These are phyloP conservation scores for Butorides virescens DNA, from an alignment of 2,113 vertebrate species.

Conservation along the genomic window DNA sequence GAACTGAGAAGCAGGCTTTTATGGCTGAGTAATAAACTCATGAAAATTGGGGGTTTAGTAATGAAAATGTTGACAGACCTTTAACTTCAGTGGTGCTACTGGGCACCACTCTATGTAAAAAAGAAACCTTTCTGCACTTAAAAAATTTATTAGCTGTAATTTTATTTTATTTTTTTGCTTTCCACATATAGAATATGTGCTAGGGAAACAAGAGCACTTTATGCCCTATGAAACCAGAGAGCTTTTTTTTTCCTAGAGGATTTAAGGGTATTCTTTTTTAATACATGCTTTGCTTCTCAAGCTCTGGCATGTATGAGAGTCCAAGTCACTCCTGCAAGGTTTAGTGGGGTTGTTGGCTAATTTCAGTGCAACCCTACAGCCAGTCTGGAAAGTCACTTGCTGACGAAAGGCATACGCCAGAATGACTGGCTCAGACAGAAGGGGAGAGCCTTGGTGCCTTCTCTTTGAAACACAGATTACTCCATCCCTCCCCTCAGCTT, in stretches of 20 bases:
- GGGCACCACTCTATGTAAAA: not conserved
- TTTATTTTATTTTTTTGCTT: slow-evolving; percentile 25
- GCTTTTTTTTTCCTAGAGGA: not conserved
- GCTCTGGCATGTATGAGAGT: not conserved
- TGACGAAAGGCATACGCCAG: not conserved
- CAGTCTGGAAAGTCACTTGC: not conserved
- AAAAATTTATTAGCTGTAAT: slow-evolving; percentile 30
- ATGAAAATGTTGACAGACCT: slow-evolving; percentile 33
- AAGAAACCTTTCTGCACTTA: slow-evolving; percentile 8
- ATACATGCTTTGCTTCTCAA: slow-evolving; percentile 27
- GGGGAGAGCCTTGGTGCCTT: not conserved
- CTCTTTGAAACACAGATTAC: not conserved
- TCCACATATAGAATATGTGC: not conserved
- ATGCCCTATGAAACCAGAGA: slow-evolving; percentile 19
- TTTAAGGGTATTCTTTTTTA: slow-evolving; percentile 16
- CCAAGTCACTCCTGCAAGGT: slow-evolving; percentile 3
- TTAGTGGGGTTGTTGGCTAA: slow-evolving; percentile 28
- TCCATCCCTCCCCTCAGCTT: not conserved
- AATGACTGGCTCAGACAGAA: not conserved
- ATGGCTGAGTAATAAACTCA: not conserved
- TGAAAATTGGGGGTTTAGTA: slow-evolving; percentile 27
- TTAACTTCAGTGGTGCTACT: slow-evolving; percentile 35
- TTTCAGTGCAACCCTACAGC: not conserved
- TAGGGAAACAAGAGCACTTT: slow-evolving; percentile 45
- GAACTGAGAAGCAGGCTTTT: not conserved